Evolutionary conservation across 2,113 vertebrate genomes (phyloP).

Genomic region (Chauna torquata): DNA sequence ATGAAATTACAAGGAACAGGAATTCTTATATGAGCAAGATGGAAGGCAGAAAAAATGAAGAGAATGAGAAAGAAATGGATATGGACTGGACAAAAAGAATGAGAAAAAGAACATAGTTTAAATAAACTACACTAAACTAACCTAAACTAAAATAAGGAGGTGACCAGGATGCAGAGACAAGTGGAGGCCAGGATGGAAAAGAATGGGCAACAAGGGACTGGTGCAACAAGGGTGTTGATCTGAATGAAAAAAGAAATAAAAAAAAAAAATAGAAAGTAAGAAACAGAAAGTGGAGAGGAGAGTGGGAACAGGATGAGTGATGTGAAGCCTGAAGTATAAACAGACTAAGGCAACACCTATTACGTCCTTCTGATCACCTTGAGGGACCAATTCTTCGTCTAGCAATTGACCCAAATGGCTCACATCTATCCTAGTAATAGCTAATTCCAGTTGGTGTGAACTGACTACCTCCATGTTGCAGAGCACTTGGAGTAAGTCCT

Average conservation of each 20-base stretch:
- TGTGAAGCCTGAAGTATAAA: background rate
- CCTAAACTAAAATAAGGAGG: background rate
- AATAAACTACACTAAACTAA: background rate
- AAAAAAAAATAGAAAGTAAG: background rate
- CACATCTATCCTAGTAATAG: background rate
- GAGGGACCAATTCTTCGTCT: background rate
- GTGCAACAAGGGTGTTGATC: background rate
- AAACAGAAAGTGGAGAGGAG: background rate
- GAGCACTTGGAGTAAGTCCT: background rate
- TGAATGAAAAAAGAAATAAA: background rate
- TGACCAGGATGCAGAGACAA: background rate
- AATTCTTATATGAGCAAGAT: background rate
- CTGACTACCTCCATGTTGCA: background rate
- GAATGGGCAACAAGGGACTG: background rate
- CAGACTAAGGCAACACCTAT: background rate
- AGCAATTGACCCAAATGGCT: background rate
- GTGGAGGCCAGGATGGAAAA: background rate
- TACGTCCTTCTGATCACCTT: background rate
- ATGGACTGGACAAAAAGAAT: background rate
- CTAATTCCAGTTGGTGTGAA: background rate
- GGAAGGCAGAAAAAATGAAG: background rate
- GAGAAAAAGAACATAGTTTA: background rate
- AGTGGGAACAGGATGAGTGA: background rate
- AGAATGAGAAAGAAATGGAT: background rate
- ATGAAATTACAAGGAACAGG: background rate